Percentiles rank a stretch among this genome's conserved stretches.
phyloP scores from a whole-genome alignment of 2,113 vertebrate species.

The Eurystomus gularis region DNA sequence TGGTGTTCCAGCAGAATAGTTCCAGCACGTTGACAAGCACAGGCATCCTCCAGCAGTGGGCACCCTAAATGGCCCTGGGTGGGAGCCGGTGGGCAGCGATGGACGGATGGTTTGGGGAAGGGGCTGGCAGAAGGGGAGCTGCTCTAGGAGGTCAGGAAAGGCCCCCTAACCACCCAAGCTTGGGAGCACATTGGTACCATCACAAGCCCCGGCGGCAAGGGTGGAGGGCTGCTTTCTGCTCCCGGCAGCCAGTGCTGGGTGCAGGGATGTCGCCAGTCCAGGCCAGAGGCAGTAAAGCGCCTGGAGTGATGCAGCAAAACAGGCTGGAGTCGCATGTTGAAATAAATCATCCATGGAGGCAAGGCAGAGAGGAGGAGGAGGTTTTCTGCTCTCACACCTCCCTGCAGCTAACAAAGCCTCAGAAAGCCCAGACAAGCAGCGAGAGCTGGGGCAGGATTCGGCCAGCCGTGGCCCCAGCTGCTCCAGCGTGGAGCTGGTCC shows the following conservation, averaged over 20 bases:
- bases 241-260: not conserved
- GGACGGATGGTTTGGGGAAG: not conserved
- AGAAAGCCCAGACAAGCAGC: not conserved
- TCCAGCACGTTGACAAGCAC: not conserved
- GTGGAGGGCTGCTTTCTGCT: not conserved
- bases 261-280: not conserved
- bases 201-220: rapidly evolving
- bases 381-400: not conserved
- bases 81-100: not conserved
- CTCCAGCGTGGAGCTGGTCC: not conserved
- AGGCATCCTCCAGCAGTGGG: not conserved
- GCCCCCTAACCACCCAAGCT: not conserved
- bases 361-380: slow-evolving; percentile 41
- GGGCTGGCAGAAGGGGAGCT: not conserved
- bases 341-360: slow-evolving; percentile 63
- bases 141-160: not conserved
- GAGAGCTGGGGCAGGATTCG: rapidly evolving
- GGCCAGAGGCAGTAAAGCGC: slow-evolving; percentile 26
- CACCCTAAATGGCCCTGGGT: rapidly evolving
- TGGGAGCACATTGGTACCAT: not conserved
- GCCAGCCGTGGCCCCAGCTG: rapidly evolving
- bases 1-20: not conserved
- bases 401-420: slow-evolving; percentile 27
- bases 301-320: slow-evolving; percentile 66
- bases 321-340: slow-evolving; percentile 28